A percentile compares a stretch with the other conserved stretches of the same genome.
phyloP scores from a whole-genome alignment of 2,888 invertebrate genomes.

The Macropis europaea region DNA sequence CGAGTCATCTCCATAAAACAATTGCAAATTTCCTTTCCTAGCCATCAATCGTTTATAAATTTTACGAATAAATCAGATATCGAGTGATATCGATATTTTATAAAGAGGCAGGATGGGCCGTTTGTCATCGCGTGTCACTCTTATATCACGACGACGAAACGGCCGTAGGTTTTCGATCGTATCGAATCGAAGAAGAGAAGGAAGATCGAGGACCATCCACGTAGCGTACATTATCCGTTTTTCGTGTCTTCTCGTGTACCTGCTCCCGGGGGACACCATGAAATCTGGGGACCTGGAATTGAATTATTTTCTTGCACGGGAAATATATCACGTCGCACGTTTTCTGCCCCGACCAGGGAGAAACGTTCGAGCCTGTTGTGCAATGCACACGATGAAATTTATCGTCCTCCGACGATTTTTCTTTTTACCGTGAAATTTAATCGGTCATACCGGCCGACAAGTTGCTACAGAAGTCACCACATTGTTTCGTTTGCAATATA shows the following conservation, averaged over 20 bases:
- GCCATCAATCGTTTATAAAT: too few species aligned
- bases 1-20: too few species aligned
- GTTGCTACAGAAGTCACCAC: too few species aligned
- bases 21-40: too few species aligned
- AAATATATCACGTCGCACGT: slow-evolving; percentile 24
- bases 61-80: neutral
- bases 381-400: too few species aligned
- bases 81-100: slow-evolving; percentile 2
- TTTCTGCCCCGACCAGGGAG: slow-evolving; percentile 2
- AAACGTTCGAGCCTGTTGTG: slow-evolving; percentile 47
- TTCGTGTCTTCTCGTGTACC: slow-evolving; percentile 38
- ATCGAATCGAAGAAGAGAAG: slow-evolving; percentile 46
- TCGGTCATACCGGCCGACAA: too few species aligned
- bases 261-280: slow-evolving; percentile 29
- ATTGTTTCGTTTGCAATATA: too few species aligned
- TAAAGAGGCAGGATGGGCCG: neutral
- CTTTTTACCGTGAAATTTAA: too few species aligned
- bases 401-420: too few species aligned
- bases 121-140: slow-evolving; percentile 20
- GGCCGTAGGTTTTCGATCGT: slow-evolving; percentile 40
- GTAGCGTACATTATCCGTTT: slow-evolving; percentile 29
- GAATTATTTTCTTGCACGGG: slow-evolving; percentile 38
- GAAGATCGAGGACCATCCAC: slow-evolving; percentile 30
- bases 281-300: slow-evolving; percentile 36
- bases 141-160: slow-evolving; percentile 19